Evolutionary conservation across 2,797 vertebrate genomes (phyloP).

Genomic region (Chaenodraco wilsoni): DNA sequence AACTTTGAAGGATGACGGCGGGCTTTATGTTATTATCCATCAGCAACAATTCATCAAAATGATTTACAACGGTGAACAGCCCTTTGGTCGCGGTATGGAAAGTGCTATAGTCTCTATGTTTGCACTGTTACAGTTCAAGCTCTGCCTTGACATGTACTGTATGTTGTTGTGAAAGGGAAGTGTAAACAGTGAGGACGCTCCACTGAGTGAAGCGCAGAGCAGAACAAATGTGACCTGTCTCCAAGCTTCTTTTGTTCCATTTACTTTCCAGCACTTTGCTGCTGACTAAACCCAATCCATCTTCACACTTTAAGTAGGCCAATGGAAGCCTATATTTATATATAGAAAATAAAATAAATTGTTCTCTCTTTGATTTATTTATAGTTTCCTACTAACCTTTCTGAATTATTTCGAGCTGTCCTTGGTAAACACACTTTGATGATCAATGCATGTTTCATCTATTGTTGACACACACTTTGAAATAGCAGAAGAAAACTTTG

Average conservation of each 20-base stretch:
- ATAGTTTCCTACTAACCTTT: neutral
- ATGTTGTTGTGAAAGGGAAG: conserved; percentile 35
- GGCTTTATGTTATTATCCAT: conserved; percentile 44
- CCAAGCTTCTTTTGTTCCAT: conserved; percentile 56
- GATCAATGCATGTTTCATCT: neutral
- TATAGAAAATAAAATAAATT: conserved; percentile 53
- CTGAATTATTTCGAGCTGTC: neutral
- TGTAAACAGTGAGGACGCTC: conserved; percentile 43
- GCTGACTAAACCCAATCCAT: conserved; percentile 48
- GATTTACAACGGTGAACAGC: conserved; percentile 16
- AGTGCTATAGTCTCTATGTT: conserved; percentile 31
- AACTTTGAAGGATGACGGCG: conserved; percentile 33
- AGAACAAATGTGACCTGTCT: conserved; percentile 43
- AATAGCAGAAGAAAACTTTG: neutral
- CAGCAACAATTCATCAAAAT: conserved; percentile 47
- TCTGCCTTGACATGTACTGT: conserved; percentile 49
- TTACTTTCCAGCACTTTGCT: conserved; percentile 54
- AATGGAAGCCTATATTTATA: conserved; percentile 62
- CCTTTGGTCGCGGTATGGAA: conserved; percentile 33
- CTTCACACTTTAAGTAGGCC: conserved; percentile 66
- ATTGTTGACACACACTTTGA: neutral
- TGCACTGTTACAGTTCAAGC: conserved; percentile 35
- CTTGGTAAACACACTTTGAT: neutral
- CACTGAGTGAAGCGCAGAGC: conserved; percentile 31
- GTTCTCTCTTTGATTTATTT: conserved; percentile 42